Evolutionary conservation across 2,888 invertebrate species (phyloP).

Genomic region (Caradrina kadenii): DNA sequence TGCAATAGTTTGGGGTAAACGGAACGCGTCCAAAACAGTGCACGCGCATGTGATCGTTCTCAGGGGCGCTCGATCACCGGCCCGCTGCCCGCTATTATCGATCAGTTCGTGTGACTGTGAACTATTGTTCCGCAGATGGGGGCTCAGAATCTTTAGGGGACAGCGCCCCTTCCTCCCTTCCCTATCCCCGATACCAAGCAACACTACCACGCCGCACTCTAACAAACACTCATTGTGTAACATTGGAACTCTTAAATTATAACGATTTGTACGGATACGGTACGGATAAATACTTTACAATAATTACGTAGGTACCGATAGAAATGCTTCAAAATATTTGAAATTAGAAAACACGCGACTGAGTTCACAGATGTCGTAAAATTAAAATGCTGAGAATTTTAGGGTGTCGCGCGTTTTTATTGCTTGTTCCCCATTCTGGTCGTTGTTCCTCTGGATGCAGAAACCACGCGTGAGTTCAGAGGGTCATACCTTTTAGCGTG

Average conservation of each 20-base stretch:
- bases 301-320: neutral
- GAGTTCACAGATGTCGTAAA: conserved; percentile 41
- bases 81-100: conserved; percentile 74
- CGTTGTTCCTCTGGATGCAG: conserved; percentile 42
- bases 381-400: conserved; percentile 44
- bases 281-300: conserved; percentile 19
- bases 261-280: conserved; percentile 26
- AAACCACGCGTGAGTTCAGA: conserved; percentile 37
- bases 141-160: conserved; percentile 86
- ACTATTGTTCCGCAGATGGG: conserved; percentile 85
- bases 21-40: conserved; percentile 62
- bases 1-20: conserved; percentile 56
- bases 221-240: conserved; percentile 60
- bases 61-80: conserved; percentile 57
- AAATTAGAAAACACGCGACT: conserved; percentile 20
- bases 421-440: conserved; percentile 39
- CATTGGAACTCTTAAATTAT: conserved; percentile 33
- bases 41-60: conserved; percentile 66
- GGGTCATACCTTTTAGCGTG: conserved; percentile 60
- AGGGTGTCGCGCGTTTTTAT: conserved; percentile 52
- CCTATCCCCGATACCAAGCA: conserved; percentile 66
- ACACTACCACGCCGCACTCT: conserved; percentile 65
- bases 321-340: conserved; percentile 31
- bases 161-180: conserved; percentile 67
- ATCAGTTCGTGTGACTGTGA: conserved; percentile 87